These are phyloP conservation scores for Bradypus variegatus DNA, from an alignment of 2,797 vertebrate genomes.

Conservation along the genomic window DNA sequence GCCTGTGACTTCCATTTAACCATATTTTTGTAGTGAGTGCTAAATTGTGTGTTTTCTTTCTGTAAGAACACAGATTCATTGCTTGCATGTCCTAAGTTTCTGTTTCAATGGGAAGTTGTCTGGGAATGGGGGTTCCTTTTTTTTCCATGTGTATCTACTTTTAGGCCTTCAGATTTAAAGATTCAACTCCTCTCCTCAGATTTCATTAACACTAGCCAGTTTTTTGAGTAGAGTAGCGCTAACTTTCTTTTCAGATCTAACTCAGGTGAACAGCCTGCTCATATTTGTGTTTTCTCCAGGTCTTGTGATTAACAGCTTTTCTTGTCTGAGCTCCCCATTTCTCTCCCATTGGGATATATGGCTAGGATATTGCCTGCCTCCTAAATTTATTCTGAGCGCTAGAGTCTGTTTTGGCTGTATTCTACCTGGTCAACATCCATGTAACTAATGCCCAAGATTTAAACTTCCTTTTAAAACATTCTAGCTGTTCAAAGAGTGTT, in stretches of 20 bases:
- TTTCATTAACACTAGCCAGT: slow-evolving; percentile 52
- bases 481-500: slow-evolving; percentile 2
- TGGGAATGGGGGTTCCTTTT: slow-evolving; percentile 65
- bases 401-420: background rate
- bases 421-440: background rate
- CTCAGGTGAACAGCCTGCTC: slow-evolving; percentile 54
- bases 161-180: slow-evolving; percentile 71
- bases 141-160: slow-evolving; percentile 68
- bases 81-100: slow-evolving; percentile 78
- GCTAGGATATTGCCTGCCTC: background rate
- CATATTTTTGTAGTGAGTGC: slow-evolving; percentile 82
- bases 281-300: background rate
- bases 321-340: background rate
- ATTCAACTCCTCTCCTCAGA: slow-evolving; percentile 42
- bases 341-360: background rate
- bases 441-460: background rate
- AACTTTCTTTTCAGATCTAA: slow-evolving; percentile 60
- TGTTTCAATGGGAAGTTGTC: slow-evolving; percentile 61
- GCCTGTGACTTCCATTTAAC: slow-evolving; percentile 80
- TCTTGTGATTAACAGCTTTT: slow-evolving; percentile 13
- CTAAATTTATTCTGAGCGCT: background rate
- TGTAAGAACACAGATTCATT: slow-evolving; percentile 73
- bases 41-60: slow-evolving; percentile 79
- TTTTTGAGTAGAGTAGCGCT: slow-evolving; percentile 53
- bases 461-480: slow-evolving; percentile 5